Evolutionary conservation across 2,113 vertebrate genomes (phyloP), one percentile per base, ranked within the genome.

Genomic region (Notechis scutatus): DNA sequence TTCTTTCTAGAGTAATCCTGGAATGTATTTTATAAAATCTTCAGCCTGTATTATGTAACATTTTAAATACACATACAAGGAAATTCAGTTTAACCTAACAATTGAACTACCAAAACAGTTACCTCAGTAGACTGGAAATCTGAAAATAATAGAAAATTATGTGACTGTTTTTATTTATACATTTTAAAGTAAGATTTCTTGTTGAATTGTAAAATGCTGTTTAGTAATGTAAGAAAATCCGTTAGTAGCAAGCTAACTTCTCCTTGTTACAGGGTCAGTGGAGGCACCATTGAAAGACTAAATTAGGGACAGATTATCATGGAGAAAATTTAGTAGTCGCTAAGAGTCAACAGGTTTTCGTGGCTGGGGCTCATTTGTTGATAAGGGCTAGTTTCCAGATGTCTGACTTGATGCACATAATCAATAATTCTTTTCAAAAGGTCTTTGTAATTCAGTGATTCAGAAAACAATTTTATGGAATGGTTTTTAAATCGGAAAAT

Each of bases 401-500:
- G 42, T 42, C 14, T 34, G 14, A 74, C 64, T 74, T 7, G 14
- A 74, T 74, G 64, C n/a, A 74, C 14, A 18, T 34, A 74, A 69
- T 24, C 45, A 47, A 61, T 69, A n/a, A 69, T 74, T 74, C 14
- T 34, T 74, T 6, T 57, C 10, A 10, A 14, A 64, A 64, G 24
- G 6, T 2, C 24, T 64, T n/a, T 56, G 39, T 5, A 47, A 8
- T 90, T 47, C 24, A 64, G 6, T 90, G 26, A 64, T 64, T 57
- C 56, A 57, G 21, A 57, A 57, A 57, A 8, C 56, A 23, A 24
- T 18, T 89, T 34, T 26, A 24, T 26, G 59, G 23, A 2, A 57
- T 56, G 42, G n/a, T 39, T 55, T 39, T 15, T 94, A 94, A 96
- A 90, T 92, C 94, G 57, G 55, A 39, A 92, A 57, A 95, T 94